A percentile compares a stretch with the other conserved stretches of the same genome.
phyloP scores from a whole-genome alignment of 2,888 invertebrate genomes.

The Diploptera punctata region DNA sequence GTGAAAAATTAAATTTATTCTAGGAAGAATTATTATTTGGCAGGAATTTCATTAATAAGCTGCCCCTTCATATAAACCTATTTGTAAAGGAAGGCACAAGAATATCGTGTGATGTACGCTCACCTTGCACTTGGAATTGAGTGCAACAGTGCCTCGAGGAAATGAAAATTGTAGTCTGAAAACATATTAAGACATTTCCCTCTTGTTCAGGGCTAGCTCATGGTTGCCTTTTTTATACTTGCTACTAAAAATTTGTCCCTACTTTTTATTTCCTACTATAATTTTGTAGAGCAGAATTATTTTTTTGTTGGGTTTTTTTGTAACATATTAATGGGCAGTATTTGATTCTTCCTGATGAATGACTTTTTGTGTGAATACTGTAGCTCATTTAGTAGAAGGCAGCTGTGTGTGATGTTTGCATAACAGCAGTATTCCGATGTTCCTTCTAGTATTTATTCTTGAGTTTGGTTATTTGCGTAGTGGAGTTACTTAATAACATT shows the following conservation, averaged over 20 bases:
- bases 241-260: slow-evolving; percentile 35
- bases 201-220: slow-evolving; percentile 37
- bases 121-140: background rate
- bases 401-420: slow-evolving; percentile 41
- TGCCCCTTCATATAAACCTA: background rate
- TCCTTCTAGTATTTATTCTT: slow-evolving; percentile 41
- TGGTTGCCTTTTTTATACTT: slow-evolving; percentile 40
- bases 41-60: slow-evolving; percentile 1
- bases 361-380: slow-evolving; percentile 37
- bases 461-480: slow-evolving; percentile 35
- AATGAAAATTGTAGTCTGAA: background rate
- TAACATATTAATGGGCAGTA: slow-evolving; percentile 19
- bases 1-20: no score
- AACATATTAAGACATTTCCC: slow-evolving; percentile 21
- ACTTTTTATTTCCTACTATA: slow-evolving; percentile 30
- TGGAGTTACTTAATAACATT: slow-evolving; percentile 21
- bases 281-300: slow-evolving; percentile 31
- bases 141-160: slow-evolving; percentile 30
- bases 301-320: background rate
- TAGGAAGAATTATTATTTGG: background rate
- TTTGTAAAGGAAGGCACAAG: slow-evolving; percentile 1
- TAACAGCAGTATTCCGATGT: slow-evolving; percentile 41
- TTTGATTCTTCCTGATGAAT: slow-evolving; percentile 30
- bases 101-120: slow-evolving; percentile 12
- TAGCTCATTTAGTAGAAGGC: slow-evolving; percentile 40